Evolutionary conservation across 1,140 invertebrate genomes (phyloP).

Genomic region (Periplaneta americana): DNA sequence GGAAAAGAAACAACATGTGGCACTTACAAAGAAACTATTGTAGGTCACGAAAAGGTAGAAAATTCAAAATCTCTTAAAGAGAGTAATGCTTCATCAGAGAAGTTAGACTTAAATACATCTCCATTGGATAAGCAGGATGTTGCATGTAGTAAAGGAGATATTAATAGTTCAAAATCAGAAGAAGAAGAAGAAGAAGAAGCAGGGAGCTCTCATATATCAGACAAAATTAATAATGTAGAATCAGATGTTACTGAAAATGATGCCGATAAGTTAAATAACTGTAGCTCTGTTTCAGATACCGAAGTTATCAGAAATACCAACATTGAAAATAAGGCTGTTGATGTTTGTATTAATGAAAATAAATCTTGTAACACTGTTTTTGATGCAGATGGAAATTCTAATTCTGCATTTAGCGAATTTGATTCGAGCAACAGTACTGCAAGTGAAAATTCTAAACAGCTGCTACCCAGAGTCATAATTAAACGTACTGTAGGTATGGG

Average conservation of each 20-base stretch:
- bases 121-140: neutral
- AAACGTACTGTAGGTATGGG: constrained; percentile 8
- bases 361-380: too few species aligned
- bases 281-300: neutral
- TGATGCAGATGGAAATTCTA: neutral
- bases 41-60: neutral
- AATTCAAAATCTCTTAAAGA: too few species aligned
- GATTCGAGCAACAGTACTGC: neutral
- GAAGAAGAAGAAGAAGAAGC: neutral
- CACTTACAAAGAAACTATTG: too few species aligned
- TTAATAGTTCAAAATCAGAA: neutral
- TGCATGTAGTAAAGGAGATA: neutral
- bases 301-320: neutral
- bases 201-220: neutral
- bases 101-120: neutral
- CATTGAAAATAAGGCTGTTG: neutral
- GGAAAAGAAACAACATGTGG: neutral
- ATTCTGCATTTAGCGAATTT: neutral
- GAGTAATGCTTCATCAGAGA: neutral
- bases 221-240: too few species aligned
- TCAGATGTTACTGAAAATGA: neutral
- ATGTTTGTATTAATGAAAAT: neutral
- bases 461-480: constrained; percentile 8
- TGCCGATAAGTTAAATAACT: neutral
- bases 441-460: neutral